Evolutionary conservation across 2,797 vertebrate genomes (phyloP).

Genomic region (Balearica regulorum): DNA sequence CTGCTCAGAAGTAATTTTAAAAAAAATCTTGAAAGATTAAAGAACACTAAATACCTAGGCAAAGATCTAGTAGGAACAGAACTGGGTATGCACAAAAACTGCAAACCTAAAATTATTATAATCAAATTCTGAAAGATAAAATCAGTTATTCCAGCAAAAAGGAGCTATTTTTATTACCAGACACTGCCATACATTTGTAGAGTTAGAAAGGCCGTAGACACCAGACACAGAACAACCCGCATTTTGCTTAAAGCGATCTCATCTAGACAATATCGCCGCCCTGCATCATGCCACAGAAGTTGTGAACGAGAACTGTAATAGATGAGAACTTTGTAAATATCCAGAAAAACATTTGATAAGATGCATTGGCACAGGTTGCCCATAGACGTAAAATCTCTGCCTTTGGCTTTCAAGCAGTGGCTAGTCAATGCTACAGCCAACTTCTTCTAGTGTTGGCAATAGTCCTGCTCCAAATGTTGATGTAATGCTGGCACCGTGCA

Average conservation of each 20-base stretch:
- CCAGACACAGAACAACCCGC: background rate
- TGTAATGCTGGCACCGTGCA: too few species aligned
- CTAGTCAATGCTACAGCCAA: background rate
- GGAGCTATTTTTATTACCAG: background rate
- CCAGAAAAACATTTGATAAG: background rate
- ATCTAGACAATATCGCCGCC: background rate
- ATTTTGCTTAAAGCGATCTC: background rate
- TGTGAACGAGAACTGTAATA: accelerated
- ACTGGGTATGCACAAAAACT: background rate
- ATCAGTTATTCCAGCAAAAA: background rate
- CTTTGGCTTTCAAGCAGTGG: background rate
- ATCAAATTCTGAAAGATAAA: background rate
- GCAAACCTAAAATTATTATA: background rate
- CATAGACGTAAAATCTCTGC: background rate
- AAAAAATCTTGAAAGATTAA: background rate
- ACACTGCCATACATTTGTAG: background rate
- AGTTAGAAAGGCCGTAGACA: background rate
- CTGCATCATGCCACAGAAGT: background rate
- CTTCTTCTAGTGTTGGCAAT: background rate
- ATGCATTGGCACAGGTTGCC: background rate
- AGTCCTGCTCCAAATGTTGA: background rate
- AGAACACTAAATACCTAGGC: background rate
- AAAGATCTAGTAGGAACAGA: background rate
- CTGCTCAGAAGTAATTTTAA: background rate
- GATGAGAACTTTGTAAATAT: background rate